Evolutionary conservation across 1,140 invertebrate species (phyloP).

Genomic region (Heterodera carotae): DNA sequence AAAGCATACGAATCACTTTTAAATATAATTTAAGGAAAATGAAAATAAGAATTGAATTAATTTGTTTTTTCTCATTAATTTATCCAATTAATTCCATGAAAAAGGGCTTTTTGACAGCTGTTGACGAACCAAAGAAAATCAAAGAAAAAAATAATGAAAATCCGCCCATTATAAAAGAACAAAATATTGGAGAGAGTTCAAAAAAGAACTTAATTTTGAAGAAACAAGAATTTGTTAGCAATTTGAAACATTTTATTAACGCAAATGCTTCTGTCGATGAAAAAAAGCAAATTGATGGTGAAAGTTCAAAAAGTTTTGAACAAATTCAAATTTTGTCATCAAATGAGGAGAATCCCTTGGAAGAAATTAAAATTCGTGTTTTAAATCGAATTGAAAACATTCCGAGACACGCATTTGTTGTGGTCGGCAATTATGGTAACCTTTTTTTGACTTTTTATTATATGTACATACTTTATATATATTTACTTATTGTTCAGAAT

Average conservation of each 20-base stretch:
- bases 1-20: too few relatives aligned
- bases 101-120: neutral
- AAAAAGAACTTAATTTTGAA: neutral
- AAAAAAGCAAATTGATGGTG: neutral
- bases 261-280: too few relatives aligned
- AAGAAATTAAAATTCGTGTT: neutral
- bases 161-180: neutral
- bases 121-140: neutral
- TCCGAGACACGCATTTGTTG: neutral
- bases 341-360: neutral
- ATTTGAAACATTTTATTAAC: too few relatives aligned
- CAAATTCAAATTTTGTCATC: neutral
- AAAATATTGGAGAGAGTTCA: neutral
- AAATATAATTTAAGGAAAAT: too few relatives aligned
- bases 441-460: too few relatives aligned
- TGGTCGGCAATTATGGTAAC: neutral
- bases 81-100: too few relatives aligned
- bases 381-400: neutral
- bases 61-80: too few relatives aligned
- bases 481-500: neutral
- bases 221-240: neutral
- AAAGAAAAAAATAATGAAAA: neutral
- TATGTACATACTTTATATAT: too few relatives aligned
- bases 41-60: too few relatives aligned
- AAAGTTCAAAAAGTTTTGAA: neutral